These are phyloP conservation scores for Dysdera silvatica DNA, from an alignment of 1,140 invertebrate species.

Conservation along the genomic window DNA sequence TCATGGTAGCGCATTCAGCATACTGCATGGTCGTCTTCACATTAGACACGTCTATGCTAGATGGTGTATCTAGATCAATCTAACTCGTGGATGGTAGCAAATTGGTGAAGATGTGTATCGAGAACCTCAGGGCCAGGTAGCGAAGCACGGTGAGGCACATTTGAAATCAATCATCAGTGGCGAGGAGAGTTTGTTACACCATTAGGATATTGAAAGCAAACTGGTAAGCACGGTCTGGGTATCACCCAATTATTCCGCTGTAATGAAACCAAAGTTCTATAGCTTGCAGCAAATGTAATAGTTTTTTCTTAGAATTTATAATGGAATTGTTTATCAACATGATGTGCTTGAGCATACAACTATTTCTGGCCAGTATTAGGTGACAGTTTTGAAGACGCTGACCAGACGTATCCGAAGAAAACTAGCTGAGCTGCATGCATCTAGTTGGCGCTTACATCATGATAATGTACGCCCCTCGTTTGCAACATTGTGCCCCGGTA, in stretches of 20 bases:
- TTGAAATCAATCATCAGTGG: too few species aligned
- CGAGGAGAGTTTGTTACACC: background rate
- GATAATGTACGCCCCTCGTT: background rate
- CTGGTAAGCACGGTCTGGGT: background rate
- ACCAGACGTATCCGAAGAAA: background rate
- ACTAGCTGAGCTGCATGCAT: background rate
- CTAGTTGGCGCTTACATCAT: background rate
- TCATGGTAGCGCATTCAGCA: background rate
- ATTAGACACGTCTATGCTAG: background rate
- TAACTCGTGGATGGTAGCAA: background rate
- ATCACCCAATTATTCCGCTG: background rate
- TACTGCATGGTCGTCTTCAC: background rate
- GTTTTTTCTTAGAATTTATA: background rate
- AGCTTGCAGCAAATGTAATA: background rate
- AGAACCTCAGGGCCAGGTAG: background rate
- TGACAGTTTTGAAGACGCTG: too few species aligned
- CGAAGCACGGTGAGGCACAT: background rate
- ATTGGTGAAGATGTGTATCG: background rate
- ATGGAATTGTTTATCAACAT: background rate
- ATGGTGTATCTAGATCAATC: background rate
- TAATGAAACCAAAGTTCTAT: background rate
- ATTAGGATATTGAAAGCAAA: background rate
- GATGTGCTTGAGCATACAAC: too few species aligned
- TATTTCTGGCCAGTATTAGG: background rate
- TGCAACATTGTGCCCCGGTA: background rate